These are phyloP conservation scores for Hirtodrosophila cameraria DNA, from an alignment of 2,888 invertebrate species.

Conservation along the genomic window DNA sequence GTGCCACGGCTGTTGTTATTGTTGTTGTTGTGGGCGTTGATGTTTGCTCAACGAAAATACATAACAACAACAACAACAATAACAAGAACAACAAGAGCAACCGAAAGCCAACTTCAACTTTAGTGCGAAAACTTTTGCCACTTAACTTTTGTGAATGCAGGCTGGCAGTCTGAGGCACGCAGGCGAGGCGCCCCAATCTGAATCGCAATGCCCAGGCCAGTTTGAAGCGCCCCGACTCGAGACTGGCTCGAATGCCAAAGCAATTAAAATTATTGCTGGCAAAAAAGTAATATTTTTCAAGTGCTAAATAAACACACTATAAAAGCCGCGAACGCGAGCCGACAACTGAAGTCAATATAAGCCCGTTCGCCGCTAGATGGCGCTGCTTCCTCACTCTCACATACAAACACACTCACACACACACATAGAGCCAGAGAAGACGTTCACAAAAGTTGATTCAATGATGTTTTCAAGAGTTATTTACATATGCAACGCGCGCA, in stretches of 20 bases:
- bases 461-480: slow-evolving; percentile 71
- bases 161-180: neutral
- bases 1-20: slow-evolving; percentile 42
- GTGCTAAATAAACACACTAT: slow-evolving; percentile 81
- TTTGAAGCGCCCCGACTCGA: slow-evolving; percentile 18
- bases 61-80: slow-evolving; percentile 33
- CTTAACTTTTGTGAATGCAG: slow-evolving; percentile 71
- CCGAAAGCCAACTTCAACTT: slow-evolving; percentile 70
- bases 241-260: slow-evolving; percentile 65
- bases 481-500: slow-evolving; percentile 71
- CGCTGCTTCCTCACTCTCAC: slow-evolving; percentile 10
- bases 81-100: slow-evolving; percentile 21
- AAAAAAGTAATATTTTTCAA: slow-evolving; percentile 81
- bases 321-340: slow-evolving; percentile 60
- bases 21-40: slow-evolving; percentile 66
- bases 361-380: slow-evolving; percentile 35
- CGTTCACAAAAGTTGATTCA: slow-evolving; percentile 63
- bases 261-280: slow-evolving; percentile 81
- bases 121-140: slow-evolving; percentile 79
- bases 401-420: slow-evolving; percentile 4
- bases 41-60: slow-evolving; percentile 72
- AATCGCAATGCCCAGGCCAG: slow-evolving; percentile 34
- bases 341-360: slow-evolving; percentile 52
- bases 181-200: slow-evolving; percentile 27
- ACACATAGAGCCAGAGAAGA: slow-evolving; percentile 16